A percentile compares a stretch with the other conserved stretches of the same genome.
These are phyloP conservation scores for Lingula anatina DNA, from an alignment of 2,888 invertebrate genomes.

Conservation along the genomic window DNA sequence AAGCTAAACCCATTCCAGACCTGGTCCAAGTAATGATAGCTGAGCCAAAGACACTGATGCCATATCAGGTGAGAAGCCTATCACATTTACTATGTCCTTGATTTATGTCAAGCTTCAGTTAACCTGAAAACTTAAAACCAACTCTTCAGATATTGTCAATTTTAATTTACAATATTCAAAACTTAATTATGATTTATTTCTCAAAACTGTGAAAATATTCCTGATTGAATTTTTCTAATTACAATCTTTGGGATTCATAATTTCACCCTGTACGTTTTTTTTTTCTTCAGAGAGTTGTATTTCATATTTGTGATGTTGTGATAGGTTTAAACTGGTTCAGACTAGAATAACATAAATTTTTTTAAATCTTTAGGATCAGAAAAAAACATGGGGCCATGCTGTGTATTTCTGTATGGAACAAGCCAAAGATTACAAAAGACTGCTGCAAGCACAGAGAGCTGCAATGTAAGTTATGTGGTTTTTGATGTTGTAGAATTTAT, in stretches of 20 bases:
- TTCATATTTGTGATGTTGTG: not conserved
- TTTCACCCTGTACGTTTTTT: not conserved
- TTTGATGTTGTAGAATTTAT: not conserved
- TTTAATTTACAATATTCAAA: too few relatives aligned
- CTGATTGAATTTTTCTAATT: too few relatives aligned
- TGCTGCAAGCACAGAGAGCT: slow-evolving; percentile 37
- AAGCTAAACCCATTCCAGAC: slow-evolving; percentile 22
- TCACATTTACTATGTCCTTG: too few relatives aligned
- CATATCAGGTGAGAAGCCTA: slow-evolving; percentile 27
- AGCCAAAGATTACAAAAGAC: slow-evolving; percentile 25
- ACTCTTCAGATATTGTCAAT: too few relatives aligned
- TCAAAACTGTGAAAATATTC: too few relatives aligned
- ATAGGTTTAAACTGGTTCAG: too few relatives aligned
- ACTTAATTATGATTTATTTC: too few relatives aligned
- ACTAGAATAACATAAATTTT: too few relatives aligned
- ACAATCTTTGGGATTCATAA: too few relatives aligned
- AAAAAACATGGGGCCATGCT: slow-evolving; percentile 38
- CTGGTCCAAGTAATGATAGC: slow-evolving; percentile 30
- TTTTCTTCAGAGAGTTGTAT: not conserved
- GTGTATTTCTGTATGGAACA: slow-evolving; percentile 36
- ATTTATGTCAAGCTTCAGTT: too few relatives aligned
- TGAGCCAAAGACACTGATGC: slow-evolving; percentile 27
- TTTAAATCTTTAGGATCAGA: slow-evolving; percentile 45
- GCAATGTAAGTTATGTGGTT: slow-evolving; percentile 30
- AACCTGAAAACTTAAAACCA: too few relatives aligned